Evolutionary conservation across 2,888 invertebrate genomes (phyloP).

Genomic region (Lycocerus yunnanus): DNA sequence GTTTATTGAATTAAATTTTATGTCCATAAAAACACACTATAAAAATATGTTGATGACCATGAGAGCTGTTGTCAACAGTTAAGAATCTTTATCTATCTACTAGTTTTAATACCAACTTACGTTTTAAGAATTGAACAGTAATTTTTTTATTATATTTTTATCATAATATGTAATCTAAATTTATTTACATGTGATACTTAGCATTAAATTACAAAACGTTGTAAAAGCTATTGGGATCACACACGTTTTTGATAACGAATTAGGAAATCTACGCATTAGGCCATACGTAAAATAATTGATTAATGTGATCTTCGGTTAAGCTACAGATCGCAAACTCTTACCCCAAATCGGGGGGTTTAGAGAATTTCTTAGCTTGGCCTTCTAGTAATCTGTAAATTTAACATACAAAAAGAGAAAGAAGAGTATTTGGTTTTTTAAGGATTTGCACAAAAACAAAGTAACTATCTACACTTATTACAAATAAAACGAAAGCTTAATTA

Average conservation of each 20-base stretch:
- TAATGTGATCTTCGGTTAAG: too few relatives aligned
- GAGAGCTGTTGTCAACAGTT: not conserved
- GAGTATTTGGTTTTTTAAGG: too few relatives aligned
- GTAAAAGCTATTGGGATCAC: not conserved
- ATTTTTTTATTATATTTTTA: not conserved
- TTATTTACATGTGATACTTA: not conserved
- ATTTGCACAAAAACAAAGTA: too few relatives aligned
- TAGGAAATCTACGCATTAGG: not conserved
- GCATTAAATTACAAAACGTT: not conserved
- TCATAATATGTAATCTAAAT: not conserved
- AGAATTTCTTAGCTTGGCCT: too few relatives aligned
- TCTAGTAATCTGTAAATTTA: too few relatives aligned
- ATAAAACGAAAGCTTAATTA: too few relatives aligned
- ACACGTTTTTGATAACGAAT: not conserved
- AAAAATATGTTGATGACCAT: conserved; percentile 13
- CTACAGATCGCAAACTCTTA: too few relatives aligned
- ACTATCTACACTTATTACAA: too few relatives aligned
- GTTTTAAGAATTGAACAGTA: not conserved
- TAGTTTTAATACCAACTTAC: not conserved
- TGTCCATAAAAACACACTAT: not conserved
- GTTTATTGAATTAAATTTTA: not conserved
- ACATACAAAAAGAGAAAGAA: too few relatives aligned
- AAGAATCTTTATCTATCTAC: not conserved
- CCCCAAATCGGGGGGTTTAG: too few relatives aligned
- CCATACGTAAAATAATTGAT: too few relatives aligned